phyloP scores from a whole-genome alignment of 2,797 vertebrate genomes.

The Sarcophilus harrisii region DNA sequence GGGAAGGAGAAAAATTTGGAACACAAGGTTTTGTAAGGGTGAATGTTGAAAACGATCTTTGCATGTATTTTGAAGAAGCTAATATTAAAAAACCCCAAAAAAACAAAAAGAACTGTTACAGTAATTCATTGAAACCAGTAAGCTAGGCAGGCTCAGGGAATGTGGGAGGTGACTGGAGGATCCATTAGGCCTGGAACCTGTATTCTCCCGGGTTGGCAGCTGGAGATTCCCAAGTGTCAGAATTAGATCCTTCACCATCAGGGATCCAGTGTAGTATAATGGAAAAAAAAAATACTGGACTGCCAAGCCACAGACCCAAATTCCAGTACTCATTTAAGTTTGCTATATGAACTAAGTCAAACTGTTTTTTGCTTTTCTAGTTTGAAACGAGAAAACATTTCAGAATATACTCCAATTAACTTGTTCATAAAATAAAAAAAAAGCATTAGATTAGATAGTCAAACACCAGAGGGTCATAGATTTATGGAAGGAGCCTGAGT shows the following conservation, averaged over 20 bases:
- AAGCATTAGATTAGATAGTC: background rate
- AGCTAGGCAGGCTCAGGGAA: background rate
- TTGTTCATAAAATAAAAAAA: background rate
- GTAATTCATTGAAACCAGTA: background rate
- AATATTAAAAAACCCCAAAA: too few relatives aligned
- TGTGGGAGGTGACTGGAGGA: background rate
- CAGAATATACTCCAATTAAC: background rate
- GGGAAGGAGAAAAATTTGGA: too few relatives aligned
- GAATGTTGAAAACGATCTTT: too few relatives aligned
- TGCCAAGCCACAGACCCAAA: background rate
- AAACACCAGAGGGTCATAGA: background rate
- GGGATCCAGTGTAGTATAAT: background rate
- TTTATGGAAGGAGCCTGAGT: background rate
- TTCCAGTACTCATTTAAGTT: background rate
- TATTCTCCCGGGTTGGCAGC: background rate
- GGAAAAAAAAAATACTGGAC: background rate
- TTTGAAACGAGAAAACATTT: background rate
- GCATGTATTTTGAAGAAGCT: too few relatives aligned
- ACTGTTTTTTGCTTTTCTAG: background rate
- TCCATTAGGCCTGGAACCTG: background rate
- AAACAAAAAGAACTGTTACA: background rate
- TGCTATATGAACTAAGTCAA: background rate
- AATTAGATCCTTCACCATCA: background rate
- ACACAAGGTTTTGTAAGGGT: too few relatives aligned
- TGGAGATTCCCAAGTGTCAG: background rate